These are phyloP conservation scores for Rhyzopertha dominica DNA, from an alignment of 1,140 invertebrate species.

Conservation along the genomic window DNA sequence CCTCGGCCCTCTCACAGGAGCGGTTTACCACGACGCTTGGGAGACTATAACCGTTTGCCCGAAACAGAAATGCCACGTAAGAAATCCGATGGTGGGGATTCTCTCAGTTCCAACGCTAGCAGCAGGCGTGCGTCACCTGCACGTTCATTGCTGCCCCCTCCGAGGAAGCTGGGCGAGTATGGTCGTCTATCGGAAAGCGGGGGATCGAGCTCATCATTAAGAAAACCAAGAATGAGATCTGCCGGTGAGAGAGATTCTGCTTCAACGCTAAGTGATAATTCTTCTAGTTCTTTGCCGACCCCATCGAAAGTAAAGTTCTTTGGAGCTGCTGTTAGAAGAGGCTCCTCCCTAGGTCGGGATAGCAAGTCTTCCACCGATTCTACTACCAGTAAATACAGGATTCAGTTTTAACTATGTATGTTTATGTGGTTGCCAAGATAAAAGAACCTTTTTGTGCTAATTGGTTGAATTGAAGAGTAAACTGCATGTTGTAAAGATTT, in stretches of 20 bases:
- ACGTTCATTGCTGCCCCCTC: slow-evolving; percentile 58
- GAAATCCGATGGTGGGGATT: slow-evolving; percentile 39
- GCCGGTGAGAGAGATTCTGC: slow-evolving; percentile 51
- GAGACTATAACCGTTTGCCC: slow-evolving; percentile 53
- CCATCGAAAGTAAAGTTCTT: slow-evolving; percentile 56
- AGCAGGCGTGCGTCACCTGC: slow-evolving; percentile 50
- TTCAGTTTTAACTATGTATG: slow-evolving; percentile 59
- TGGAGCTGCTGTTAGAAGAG: slow-evolving; percentile 44
- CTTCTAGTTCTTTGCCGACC: slow-evolving; percentile 54
- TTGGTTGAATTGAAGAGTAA: too few relatives aligned
- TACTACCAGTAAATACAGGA: slow-evolving; percentile 57
- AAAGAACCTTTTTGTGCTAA: too few relatives aligned
- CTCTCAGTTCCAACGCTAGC: slow-evolving; percentile 42
- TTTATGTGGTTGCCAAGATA: too few relatives aligned
- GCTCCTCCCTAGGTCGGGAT: slow-evolving; percentile 53
- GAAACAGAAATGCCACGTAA: slow-evolving; percentile 33
- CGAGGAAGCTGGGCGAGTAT: slow-evolving; percentile 53
- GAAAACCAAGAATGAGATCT: slow-evolving; percentile 42
- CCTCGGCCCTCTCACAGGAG: slow-evolving; percentile 56
- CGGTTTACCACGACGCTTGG: slow-evolving; percentile 49
- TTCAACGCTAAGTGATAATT: slow-evolving; percentile 53
- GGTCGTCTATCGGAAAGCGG: slow-evolving; percentile 54
- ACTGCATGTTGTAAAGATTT: too few relatives aligned
- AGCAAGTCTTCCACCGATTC: slow-evolving; percentile 49
- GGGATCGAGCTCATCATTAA: slow-evolving; percentile 42